Base-by-base conservation (phyloP, 2,888 invertebrate species). In the Shargacucullia verbasci region DNA sequence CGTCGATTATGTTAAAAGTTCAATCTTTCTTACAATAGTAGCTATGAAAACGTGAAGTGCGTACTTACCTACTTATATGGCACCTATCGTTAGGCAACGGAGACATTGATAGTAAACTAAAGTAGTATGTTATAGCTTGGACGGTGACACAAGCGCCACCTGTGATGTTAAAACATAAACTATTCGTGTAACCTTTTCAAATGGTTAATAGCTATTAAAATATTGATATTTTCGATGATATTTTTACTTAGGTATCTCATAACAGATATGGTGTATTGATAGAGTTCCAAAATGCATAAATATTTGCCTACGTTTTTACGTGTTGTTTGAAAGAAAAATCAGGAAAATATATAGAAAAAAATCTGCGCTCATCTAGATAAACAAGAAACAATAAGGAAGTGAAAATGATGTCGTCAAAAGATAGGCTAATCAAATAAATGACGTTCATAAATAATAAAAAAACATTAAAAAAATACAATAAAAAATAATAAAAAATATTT, bases 131-230 rank as follows among this genome's bases (percentile, higher is more conserved):
- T 37, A 13, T 49, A 41, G 14, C 41, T 38, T 31, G 0, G 9
- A 25, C n/a, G 25, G 14, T n/a, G 46, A 35, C 14, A 34, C 37
- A 38, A 31, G 61, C 67, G 60, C 54, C 64, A 67, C 41, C 64
- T 65, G 13, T 60, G 29, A n/a, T 31, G 15, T 29, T 29, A 14
- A 25, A 25, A 46, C 35, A 13, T 45, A 14, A n/a, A 34, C 15
- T 25, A 12, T 35, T 41, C 5, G 3, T 38, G 20, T 20, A 20
- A 20, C 20, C 20, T 20, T 20, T 20, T 4, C 20, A 20, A 20
- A 2, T n/a, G n/a, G n/a, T n/a, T n/a, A n/a, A n/a, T n/a, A n/a
- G n/a, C n/a, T n/a, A n/a, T n/a, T n/a, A n/a, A n/a, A n/a, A n/a
- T n/a, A n/a, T n/a, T n/a, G n/a, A n/a, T n/a, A n/a, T n/a, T n/a